Evolutionary conservation across 2,888 invertebrate genomes (phyloP), one percentile per base, ranked within the genome.

Genomic region (Parasteatoda lunata): DNA sequence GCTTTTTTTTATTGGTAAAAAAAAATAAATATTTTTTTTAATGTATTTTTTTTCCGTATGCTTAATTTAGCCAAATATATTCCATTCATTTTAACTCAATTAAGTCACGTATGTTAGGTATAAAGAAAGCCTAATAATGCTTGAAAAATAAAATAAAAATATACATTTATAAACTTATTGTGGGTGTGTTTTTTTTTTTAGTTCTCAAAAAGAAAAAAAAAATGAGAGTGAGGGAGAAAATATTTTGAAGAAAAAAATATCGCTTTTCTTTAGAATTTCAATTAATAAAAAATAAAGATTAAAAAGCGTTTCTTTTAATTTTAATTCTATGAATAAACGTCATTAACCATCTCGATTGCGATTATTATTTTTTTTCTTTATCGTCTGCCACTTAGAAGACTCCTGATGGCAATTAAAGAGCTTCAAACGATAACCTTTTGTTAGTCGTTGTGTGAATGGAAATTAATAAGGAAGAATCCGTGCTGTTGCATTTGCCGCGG

Each of bases 311-410:
- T 66, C 47, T 64, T 52, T 78, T 78, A 86, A 80, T 77, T 86
- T 86, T 77, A 86, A 80, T 86, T 71, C 79, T 76, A 71, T 86
- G 80, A 86, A 80, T 86, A 86, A 86, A 86, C 85, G 80, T 86
- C 80, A 76, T 86, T 81, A 86, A 86, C 69, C 76, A 75, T 64
- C 72, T 79, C 77, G 71, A 80, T 80, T 86, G 72, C 85, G 52
- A 75, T 75, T 79, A 47, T 15, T 52, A 72, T 65, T 83, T 54
- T 84, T 83, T 77, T 72, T 79, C 49, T 49, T 70, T 70, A 70
- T 70, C n/a, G 68, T 48, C 80, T 81, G 80, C 80, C 85, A 86
- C 85, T 86, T 85, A 66, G 71, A 48, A 65, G 48, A 77, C 48
- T 77, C 80, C 54, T 80, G 77, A 80, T 52, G 68, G 85, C 85